Evolutionary conservation across 2,113 vertebrate species (phyloP).

Genomic region (Hipposideros armiger): DNA sequence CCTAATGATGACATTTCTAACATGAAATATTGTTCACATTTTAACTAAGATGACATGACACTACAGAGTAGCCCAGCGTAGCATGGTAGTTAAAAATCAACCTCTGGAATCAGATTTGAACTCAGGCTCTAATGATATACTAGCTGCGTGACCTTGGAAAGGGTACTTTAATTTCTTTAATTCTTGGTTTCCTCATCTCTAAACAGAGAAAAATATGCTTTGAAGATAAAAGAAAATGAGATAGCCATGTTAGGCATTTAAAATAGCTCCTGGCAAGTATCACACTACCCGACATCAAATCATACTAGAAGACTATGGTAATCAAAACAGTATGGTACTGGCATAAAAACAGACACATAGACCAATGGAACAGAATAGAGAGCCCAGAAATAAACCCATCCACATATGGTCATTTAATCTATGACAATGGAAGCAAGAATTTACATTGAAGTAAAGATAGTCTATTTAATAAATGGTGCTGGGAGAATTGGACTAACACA

Average conservation of each 20-base stretch:
- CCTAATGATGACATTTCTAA: not conserved
- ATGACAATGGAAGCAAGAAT: too few relatives aligned
- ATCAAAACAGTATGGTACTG: too few relatives aligned
- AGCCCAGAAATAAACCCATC: too few relatives aligned
- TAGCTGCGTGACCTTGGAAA: conserved; percentile 9
- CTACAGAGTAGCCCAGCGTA: not conserved
- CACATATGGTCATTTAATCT: too few relatives aligned
- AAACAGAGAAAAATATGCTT: not conserved
- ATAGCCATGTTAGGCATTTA: not conserved
- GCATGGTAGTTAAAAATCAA: not conserved
- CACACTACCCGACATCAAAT: too few relatives aligned
- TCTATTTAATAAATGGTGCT: too few relatives aligned
- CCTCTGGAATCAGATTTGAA: not conserved
- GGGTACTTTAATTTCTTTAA: not conserved
- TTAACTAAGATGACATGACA: not conserved
- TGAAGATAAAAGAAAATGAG: not conserved
- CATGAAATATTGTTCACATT: not conserved
- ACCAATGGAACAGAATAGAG: too few relatives aligned
- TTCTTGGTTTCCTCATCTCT: not conserved
- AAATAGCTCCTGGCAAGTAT: not conserved
- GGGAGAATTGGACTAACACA: too few relatives aligned
- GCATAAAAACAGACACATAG: too few relatives aligned
- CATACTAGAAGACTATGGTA: too few relatives aligned
- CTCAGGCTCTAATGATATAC: not conserved
- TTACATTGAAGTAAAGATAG: too few relatives aligned